These are phyloP conservation scores for Nannoperca australis DNA, from an alignment of 2,797 vertebrate species.

Conservation along the genomic window DNA sequence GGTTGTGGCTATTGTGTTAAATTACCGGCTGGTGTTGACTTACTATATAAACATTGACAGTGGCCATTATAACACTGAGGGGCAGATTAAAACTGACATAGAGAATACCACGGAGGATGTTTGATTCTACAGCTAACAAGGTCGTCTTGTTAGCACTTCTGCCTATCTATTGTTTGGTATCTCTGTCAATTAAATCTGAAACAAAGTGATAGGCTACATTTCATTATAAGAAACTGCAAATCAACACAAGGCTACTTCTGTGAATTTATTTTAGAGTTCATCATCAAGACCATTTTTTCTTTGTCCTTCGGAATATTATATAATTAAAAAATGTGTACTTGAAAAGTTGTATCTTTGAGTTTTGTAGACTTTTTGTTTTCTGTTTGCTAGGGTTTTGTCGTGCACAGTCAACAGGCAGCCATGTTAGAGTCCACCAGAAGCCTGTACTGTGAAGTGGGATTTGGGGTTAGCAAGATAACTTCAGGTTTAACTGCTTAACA, in stretches of 20 bases:
- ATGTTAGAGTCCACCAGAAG: too few species aligned
- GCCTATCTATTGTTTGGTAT: constrained; percentile 8
- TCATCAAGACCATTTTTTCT: constrained; percentile 19
- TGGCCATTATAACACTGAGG: constrained; percentile 3
- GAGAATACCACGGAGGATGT: constrained; percentile 25
- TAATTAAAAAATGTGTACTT: too few species aligned
- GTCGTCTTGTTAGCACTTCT: neutral
- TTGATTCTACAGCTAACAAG: constrained; percentile 22
- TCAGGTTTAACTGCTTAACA: too few species aligned
- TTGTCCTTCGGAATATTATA: too few species aligned
- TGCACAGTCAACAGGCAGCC: too few species aligned
- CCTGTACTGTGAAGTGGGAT: too few species aligned
- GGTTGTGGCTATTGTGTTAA: neutral
- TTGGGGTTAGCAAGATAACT: too few species aligned
- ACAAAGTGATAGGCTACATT: neutral
- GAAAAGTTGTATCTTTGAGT: too few species aligned
- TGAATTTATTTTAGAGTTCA: constrained; percentile 7
- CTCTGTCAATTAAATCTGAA: constrained; percentile 27
- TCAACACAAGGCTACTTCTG: constrained; percentile 10
- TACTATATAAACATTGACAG: constrained; percentile 19
- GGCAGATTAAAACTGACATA: constrained; percentile 23
- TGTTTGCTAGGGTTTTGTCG: too few species aligned
- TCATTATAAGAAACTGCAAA: constrained; percentile 11
- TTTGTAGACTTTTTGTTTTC: too few species aligned
- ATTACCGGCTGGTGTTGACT: constrained; percentile 1